Evolutionary conservation across 2,888 invertebrate genomes (phyloP).

Genomic region (Meghimatium bilineatum): DNA sequence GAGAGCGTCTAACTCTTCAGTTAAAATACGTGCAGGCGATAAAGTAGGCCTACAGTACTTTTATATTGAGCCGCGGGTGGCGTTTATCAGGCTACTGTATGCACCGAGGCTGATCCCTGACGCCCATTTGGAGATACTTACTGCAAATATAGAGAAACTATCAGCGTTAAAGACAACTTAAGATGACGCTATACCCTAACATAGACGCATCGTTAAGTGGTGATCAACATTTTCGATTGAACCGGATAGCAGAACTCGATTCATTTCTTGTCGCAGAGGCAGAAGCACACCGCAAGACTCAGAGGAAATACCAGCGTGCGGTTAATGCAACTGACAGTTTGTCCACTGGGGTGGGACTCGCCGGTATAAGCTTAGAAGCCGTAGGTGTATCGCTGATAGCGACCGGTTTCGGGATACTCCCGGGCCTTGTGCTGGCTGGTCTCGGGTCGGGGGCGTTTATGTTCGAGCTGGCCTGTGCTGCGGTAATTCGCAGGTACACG

Average conservation of each 20-base stretch:
- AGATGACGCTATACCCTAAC: not conserved
- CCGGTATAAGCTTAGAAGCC: not conserved
- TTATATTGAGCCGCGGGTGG: no score
- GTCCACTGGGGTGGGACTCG: not conserved
- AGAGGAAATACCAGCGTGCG: not conserved
- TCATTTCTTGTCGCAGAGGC: not conserved
- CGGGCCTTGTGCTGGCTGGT: not conserved
- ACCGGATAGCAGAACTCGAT: not conserved
- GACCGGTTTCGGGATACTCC: not conserved
- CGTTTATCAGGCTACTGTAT: no score
- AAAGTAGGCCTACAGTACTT: no score
- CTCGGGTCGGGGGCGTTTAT: not conserved
- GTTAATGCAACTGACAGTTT: not conserved
- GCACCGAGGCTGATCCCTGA: not conserved
- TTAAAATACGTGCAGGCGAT: no score
- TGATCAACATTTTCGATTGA: not conserved
- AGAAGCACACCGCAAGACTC: not conserved
- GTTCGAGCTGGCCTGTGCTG: not conserved
- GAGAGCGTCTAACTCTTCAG: no score
- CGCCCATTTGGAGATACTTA: not conserved
- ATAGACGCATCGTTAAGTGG: not conserved
- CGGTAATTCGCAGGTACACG: not conserved
- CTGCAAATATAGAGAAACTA: not conserved
- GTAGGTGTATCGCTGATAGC: not conserved
- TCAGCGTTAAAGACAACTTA: not conserved